phyloP scores from a whole-genome alignment of 2,113 vertebrate species.

The Sebastes schlegelii region DNA sequence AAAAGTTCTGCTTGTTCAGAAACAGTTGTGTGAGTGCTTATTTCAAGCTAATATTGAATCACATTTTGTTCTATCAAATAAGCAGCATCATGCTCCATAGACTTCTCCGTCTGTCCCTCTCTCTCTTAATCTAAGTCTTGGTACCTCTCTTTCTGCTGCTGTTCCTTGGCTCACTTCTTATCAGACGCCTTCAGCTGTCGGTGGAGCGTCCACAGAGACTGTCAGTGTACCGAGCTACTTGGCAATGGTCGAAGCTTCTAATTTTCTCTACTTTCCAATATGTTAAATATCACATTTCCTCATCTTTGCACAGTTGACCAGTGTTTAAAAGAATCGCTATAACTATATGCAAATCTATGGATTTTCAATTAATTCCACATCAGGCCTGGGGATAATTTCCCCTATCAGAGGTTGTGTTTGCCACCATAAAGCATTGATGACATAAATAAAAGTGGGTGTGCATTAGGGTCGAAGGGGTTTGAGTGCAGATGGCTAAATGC shows the following conservation, averaged over 20 bases:
- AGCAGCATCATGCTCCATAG: conserved; percentile 25
- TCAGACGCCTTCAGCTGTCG: conserved; percentile 81
- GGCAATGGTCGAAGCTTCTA: conserved; percentile 66
- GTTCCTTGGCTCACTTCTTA: conserved; percentile 79
- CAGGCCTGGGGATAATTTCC: not conserved
- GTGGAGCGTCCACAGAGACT: conserved; percentile 73
- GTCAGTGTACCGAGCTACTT: conserved; percentile 63
- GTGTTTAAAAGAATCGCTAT: conserved; percentile 14
- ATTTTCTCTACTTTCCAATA: conserved; percentile 73
- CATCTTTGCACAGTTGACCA: conserved; percentile 43
- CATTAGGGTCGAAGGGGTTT: not conserved
- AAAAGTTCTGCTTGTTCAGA: conserved; percentile 14
- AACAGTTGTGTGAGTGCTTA: conserved; percentile 20
- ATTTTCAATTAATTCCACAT: conserved; percentile 4
- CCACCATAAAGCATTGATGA: not conserved
- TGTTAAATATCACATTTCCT: conserved; percentile 60
- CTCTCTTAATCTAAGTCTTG: conserved; percentile 43
- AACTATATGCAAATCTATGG: not conserved
- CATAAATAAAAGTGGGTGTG: not conserved
- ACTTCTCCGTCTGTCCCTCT: not conserved
- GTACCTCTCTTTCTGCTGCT: conserved; percentile 57
- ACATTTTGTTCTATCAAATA: conserved; percentile 39
- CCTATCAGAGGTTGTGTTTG: not conserved
- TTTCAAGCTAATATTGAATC: conserved; percentile 36
- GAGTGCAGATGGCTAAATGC: not conserved